phyloP scores from a whole-genome alignment of 2,113 vertebrate species.

The Mungos mungo region DNA sequence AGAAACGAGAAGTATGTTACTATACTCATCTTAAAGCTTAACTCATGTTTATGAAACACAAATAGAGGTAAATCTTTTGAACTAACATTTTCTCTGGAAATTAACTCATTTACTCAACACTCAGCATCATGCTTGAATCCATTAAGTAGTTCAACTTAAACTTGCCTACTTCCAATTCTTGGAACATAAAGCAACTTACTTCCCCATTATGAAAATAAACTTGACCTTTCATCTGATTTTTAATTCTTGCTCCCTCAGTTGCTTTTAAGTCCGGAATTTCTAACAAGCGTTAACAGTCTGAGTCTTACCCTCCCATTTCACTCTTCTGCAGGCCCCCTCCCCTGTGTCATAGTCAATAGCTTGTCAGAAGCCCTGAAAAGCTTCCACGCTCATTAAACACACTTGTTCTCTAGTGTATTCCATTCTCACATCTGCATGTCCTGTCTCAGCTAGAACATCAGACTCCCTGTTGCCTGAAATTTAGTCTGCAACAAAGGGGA shows the following conservation, averaged over 20 bases:
- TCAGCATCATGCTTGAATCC: not conserved
- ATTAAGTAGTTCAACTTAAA: not conserved
- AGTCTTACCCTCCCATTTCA: not conserved
- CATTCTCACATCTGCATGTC: not conserved
- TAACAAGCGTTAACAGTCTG: not conserved
- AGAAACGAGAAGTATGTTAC: not conserved
- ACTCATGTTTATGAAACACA: not conserved
- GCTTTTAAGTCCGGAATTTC: not conserved
- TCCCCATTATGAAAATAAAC: not conserved
- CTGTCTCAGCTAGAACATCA: not conserved
- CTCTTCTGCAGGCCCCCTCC: not conserved
- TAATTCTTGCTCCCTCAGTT: not conserved
- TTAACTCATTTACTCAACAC: constrained; percentile 9
- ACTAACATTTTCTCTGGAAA: constrained; percentile 18
- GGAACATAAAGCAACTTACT: not conserved
- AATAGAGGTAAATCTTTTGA: constrained; percentile 36
- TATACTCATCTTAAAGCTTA: not conserved
- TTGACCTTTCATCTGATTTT: not conserved
- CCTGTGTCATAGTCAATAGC: not conserved
- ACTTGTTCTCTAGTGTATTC: not conserved
- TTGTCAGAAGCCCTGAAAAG: not conserved
- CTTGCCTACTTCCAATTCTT: not conserved
- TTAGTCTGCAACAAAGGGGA: not conserved
- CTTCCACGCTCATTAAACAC: not conserved
- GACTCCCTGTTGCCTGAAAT: not conserved